These are phyloP conservation scores for Zaprionus nigranus DNA, from an alignment of 1,140 invertebrate genomes.

Conservation along the genomic window DNA sequence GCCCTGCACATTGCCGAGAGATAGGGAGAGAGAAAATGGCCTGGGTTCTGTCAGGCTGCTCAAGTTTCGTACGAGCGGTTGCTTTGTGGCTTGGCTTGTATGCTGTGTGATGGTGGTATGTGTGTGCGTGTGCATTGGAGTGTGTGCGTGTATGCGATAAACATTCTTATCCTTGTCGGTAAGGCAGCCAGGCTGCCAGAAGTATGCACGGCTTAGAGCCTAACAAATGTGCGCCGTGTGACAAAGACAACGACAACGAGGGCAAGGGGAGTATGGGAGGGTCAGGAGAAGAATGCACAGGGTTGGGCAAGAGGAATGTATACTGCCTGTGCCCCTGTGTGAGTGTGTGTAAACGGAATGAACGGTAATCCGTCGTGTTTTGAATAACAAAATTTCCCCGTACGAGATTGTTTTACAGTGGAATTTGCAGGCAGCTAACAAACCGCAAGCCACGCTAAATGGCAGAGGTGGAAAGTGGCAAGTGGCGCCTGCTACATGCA, in stretches of 20 bases:
- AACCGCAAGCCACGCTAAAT: slow-evolving; percentile 80
- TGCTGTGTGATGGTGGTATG: slow-evolving; percentile 9
- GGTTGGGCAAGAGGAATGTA: slow-evolving; percentile 51
- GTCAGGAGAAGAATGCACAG: background rate
- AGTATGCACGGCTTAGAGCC: slow-evolving; percentile 77
- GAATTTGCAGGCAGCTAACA: slow-evolving; percentile 75
- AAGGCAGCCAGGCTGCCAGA: slow-evolving; percentile 27
- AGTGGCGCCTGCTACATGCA: slow-evolving; percentile 63
- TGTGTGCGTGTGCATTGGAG: slow-evolving; percentile 21
- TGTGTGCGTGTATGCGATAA: slow-evolving; percentile 63
- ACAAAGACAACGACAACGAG: slow-evolving; percentile 54
- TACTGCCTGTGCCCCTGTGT: slow-evolving; percentile 30
- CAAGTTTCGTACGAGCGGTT: slow-evolving; percentile 76
- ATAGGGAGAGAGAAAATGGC: slow-evolving; percentile 33
- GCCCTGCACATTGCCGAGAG: background rate
- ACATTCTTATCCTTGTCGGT: slow-evolving; percentile 75
- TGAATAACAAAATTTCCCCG: slow-evolving; percentile 78
- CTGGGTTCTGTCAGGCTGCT: slow-evolving; percentile 59
- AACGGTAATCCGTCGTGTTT: slow-evolving; percentile 82
- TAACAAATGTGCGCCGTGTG: slow-evolving; percentile 80
- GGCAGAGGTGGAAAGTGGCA: slow-evolving; percentile 59
- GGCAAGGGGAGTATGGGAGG: background rate
- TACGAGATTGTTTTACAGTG: slow-evolving; percentile 72
- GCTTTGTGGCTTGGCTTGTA: slow-evolving; percentile 69
- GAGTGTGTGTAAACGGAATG: slow-evolving; percentile 73